Evolutionary conservation across 2,113 vertebrate species (phyloP), one percentile per base, ranked within the genome.

Genomic region (Caranx ignobilis): DNA sequence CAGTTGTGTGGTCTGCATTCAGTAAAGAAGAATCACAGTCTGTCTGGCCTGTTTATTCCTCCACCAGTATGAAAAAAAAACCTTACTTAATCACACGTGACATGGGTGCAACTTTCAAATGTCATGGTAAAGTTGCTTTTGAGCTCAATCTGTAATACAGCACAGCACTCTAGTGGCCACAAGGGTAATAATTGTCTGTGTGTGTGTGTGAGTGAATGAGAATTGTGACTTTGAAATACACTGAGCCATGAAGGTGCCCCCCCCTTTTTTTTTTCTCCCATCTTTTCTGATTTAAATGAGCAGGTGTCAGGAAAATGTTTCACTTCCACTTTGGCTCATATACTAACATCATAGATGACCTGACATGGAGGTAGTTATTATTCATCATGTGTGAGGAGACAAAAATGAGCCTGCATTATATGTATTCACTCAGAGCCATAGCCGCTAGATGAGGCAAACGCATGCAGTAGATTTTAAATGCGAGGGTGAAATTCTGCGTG

Each of bases 121-220:
- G 80, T 90, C 87, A 90, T 21, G 74, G 55, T 78, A 85, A 86
- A 82, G 84, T 72, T n/a, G 12, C 71, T 66, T 82, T 79, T 85
- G 71, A 84, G 74, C 81, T 77, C 72, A 67, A 94, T 93, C 89
- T 90, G 92, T 89, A 94, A 95, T 94, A 87, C 93, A 91, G 93
- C 93, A 95, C 92, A 94, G 95, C 95, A 94, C 94, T 95, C 94
- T 95, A 94, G 95, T 95, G 95, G 94, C 87, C 93, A 93, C 87
- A 69, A 64, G 82, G 85, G 91, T 92, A 93, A 93, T 79, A 63
- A 77, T 71, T 89, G 67, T 69, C 26, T 86, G 6, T 59, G 47
- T 69, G 41, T 67, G 70, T 82, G 76, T 71, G 68, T 41, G 39
- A 41, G 39, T 37, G 7, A 26, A 5, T 37, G 7, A 37, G 11